A percentile compares a stretch with the other conserved stretches of the same genome.
phyloP scores from a whole-genome alignment of 2,113 vertebrate genomes.

The Todiramphus saurophagus region DNA sequence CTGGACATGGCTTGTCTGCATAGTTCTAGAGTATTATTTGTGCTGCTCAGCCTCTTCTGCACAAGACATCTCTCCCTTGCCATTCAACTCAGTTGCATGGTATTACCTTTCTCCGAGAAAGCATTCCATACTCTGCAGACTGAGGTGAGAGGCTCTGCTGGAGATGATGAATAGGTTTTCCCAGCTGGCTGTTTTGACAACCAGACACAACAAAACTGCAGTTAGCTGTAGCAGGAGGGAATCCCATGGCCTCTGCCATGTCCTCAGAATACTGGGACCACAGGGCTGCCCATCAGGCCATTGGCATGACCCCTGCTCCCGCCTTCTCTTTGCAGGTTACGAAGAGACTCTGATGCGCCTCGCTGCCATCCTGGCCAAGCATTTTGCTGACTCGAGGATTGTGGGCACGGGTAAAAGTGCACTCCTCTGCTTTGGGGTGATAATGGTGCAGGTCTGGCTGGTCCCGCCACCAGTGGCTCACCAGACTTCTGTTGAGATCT shows the following conservation, averaged over 20 bases:
- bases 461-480: neutral
- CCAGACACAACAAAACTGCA: neutral
- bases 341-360: conserved; percentile 92
- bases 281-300: neutral
- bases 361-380: conserved; percentile 93
- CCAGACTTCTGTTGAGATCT: neutral
- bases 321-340: conserved; percentile 78
- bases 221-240: neutral
- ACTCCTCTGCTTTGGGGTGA: neutral
- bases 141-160: neutral
- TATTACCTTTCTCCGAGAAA: neutral
- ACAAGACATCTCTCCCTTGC: neutral
- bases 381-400: conserved; percentile 93
- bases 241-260: neutral
- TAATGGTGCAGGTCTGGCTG: neutral
- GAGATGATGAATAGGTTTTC: neutral
- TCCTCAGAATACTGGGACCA: neutral
- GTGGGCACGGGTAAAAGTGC: conserved; percentile 88
- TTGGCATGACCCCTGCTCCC: neutral
- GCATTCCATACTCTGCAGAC: neutral
- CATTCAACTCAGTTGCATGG: rapidly evolving
- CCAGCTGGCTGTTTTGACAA: neutral
- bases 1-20: neutral
- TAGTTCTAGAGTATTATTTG: neutral
- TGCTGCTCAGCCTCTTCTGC: neutral